These are phyloP conservation scores for Apis mellifera DNA, from an alignment of 1,140 invertebrate species.

Conservation along the genomic window Amel_HAv3.1 CM009933.2:1619001-1619500, in stretches of 20 bases:
- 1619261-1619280: constrained; percentile 55
- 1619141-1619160: neutral
- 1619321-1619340: neutral
- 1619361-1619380: neutral
- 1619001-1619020: constrained; percentile 30
- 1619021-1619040: neutral
- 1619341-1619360: neutral
- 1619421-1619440: too few species aligned
- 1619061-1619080: constrained; percentile 38
- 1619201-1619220: constrained; percentile 33
- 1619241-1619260: constrained; percentile 54
- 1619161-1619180: neutral
- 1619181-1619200: constrained; percentile 44
- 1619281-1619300: constrained; percentile 49
- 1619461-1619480: too few species aligned
- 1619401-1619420: too few species aligned
- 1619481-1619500: too few species aligned
- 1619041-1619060: neutral
- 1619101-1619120: constrained; percentile 59
- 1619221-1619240: constrained; percentile 54
- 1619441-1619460: too few species aligned
- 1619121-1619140: neutral
- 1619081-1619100: neutral
- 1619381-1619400: too few species aligned
- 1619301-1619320: neutral